phyloP scores from a whole-genome alignment of 2,113 vertebrate species.

The Cryptomyrus ogoouensis region DNA sequence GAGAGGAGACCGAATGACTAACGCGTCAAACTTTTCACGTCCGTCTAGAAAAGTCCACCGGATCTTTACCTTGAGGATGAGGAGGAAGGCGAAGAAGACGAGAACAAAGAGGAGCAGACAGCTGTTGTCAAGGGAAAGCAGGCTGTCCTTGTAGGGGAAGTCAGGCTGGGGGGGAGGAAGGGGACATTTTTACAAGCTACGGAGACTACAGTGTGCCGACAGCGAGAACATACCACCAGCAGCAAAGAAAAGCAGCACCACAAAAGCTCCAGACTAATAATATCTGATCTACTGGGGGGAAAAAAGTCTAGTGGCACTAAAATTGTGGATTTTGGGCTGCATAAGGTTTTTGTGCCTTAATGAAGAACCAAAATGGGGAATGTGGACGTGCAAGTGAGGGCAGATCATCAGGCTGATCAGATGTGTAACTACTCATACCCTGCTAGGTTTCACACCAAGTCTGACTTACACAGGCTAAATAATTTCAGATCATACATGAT shows the following conservation, averaged over 20 bases:
- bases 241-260: neutral
- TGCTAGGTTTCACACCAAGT: neutral
- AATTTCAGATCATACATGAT: neutral
- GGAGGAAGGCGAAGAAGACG: constrained; percentile 80
- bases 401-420: neutral
- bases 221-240: neutral
- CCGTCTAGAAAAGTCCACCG: neutral
- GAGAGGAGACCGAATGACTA: neutral
- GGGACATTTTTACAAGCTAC: neutral
- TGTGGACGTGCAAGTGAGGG: neutral
- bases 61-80: constrained; percentile 73
- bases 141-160: constrained; percentile 94
- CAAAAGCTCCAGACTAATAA: neutral
- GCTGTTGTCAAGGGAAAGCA: constrained; percentile 90
- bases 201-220: neutral
- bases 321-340: neutral
- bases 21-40: neutral
- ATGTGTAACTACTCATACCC: neutral
- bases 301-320: neutral
- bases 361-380: neutral
- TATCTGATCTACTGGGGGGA: neutral
- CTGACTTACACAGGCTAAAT: neutral
- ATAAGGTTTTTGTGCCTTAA: neutral
- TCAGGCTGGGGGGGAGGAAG: constrained; percentile 67
- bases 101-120: constrained; percentile 91